Percentiles rank a stretch among this genome's conserved stretches.
Evolutionary conservation across 2,113 vertebrate genomes (phyloP).

Genomic region (Mesocricetus auratus): DNA sequence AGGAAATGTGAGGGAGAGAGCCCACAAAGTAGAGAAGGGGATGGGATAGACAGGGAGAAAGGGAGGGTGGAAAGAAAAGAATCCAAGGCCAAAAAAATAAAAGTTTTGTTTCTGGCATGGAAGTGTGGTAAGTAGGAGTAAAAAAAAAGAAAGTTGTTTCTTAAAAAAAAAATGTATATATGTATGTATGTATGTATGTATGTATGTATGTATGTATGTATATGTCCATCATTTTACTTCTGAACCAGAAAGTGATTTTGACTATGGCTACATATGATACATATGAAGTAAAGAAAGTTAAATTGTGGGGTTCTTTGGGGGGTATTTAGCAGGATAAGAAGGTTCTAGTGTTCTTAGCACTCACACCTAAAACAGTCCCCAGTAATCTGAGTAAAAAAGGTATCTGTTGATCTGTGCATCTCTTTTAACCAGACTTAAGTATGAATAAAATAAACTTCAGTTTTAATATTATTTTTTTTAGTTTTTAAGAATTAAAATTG

Average conservation of each 20-base stretch:
- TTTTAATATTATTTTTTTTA: constrained; percentile 60
- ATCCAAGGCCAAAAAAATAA: neutral
- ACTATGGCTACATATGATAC: neutral
- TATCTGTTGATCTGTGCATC: neutral
- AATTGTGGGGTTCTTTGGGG: neutral
- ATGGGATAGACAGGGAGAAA: neutral
- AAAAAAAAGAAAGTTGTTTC: neutral
- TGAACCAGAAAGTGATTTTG: constrained; percentile 26
- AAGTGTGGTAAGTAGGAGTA: neutral
- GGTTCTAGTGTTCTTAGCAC: neutral
- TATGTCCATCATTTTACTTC: constrained; percentile 29
- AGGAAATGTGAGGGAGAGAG: neutral
- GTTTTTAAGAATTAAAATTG: constrained; percentile 51
- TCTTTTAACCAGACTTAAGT: constrained; percentile 43
- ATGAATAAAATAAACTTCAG: constrained; percentile 53
- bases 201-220: too few relatives aligned
- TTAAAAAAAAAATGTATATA: too few relatives aligned
- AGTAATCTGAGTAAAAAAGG: constrained; percentile 13
- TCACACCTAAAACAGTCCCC: neutral
- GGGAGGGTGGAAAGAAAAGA: neutral
- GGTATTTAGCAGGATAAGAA: constrained; percentile 21
- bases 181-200: too few relatives aligned
- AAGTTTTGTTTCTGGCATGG: constrained; percentile 6
- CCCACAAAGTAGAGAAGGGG: too few relatives aligned
- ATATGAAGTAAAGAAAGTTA: constrained; percentile 36